phyloP scores from a whole-genome alignment of 2,797 vertebrate genomes.

The Phaenicophaeus curvirostris region DNA sequence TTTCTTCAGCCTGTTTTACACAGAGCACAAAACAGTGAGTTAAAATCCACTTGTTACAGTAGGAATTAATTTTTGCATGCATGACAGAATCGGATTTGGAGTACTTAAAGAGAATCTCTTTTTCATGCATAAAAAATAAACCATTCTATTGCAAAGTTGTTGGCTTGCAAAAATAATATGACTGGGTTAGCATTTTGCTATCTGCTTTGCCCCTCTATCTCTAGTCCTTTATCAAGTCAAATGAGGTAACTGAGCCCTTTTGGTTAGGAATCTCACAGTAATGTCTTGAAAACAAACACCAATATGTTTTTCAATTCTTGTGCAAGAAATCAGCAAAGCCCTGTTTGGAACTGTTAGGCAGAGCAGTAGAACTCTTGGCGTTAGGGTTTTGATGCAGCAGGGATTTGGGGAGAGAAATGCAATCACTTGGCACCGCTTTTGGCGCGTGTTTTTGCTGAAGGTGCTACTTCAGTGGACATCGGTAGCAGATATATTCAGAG shows the following conservation, averaged over 20 bases:
- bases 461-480: neutral
- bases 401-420: neutral
- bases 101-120: neutral
- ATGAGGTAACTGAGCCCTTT: neutral
- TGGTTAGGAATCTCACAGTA: neutral
- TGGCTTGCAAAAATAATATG: neutral
- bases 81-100: neutral
- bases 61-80: conserved; percentile 26
- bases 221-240: neutral
- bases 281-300: neutral
- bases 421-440: neutral
- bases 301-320: neutral
- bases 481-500: neutral
- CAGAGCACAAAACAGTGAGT: neutral
- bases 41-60: conserved; percentile 16
- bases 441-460: neutral
- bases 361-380: neutral
- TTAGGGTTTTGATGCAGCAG: neutral
- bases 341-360: neutral
- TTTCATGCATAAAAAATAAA: neutral
- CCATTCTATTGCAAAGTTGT: neutral
- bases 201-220: neutral
- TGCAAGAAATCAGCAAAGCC: neutral
- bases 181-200: neutral
- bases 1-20: conserved; percentile 16